Evolutionary conservation across 2,888 invertebrate species (phyloP).

Genomic region (Eurytoma adleriae): DNA sequence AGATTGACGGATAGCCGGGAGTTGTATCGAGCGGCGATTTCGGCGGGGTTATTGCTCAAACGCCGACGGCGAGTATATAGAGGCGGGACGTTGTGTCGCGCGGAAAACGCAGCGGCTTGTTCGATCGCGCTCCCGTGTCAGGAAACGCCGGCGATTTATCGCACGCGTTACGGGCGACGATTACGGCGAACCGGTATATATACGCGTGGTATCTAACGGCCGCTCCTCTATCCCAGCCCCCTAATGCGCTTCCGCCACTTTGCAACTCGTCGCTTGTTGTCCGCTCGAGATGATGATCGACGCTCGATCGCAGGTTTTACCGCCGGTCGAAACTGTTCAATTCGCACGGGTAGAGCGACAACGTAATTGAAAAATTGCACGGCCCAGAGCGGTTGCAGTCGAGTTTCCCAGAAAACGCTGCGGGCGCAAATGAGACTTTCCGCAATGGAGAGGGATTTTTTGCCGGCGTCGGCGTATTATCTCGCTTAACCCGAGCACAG

Average conservation of each 20-base stretch:
- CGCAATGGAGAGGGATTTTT: no score
- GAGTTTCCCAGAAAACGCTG: no score
- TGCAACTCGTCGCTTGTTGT: slow-evolving; percentile 12
- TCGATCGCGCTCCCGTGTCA: slow-evolving; percentile 41
- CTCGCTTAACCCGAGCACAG: no score
- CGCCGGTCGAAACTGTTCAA: no score
- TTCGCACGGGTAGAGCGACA: no score
- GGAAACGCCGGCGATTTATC: slow-evolving; percentile 41
- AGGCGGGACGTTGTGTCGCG: no score
- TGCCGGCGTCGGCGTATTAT: no score
- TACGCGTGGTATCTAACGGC: neutral
- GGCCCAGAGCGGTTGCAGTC: no score
- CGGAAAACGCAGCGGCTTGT: slow-evolving; percentile 35
- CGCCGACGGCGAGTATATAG: neutral
- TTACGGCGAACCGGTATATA: slow-evolving; percentile 41
- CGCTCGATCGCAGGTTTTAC: neutral
- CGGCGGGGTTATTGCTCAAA: slow-evolving; percentile 35
- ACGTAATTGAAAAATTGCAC: no score
- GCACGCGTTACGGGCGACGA: neutral
- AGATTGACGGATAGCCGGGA: slow-evolving; percentile 15
- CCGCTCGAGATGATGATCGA: neutral
- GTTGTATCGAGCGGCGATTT: slow-evolving; percentile 13
- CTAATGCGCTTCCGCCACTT: slow-evolving; percentile 16
- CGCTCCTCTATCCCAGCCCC: neutral
- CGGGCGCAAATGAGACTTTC: no score